These are phyloP conservation scores for Metopia argyrocephala DNA, from an alignment of 2,888 invertebrate species.

Conservation along the genomic window DNA sequence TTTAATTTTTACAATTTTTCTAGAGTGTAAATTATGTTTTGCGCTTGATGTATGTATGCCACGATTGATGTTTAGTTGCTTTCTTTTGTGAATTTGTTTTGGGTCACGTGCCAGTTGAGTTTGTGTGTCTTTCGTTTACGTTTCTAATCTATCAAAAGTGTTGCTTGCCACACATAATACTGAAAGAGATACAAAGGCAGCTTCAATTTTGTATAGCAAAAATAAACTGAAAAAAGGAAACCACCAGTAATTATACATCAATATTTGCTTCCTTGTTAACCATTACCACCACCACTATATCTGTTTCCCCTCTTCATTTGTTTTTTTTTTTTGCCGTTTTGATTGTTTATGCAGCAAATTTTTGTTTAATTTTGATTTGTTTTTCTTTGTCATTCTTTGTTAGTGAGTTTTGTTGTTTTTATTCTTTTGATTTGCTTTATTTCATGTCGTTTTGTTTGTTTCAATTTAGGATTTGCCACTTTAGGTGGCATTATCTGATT, in stretches of 20 bases:
- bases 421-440: not conserved
- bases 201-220: not conserved
- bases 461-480: conserved; percentile 59
- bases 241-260: conserved; percentile 32
- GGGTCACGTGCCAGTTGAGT: conserved; percentile 68
- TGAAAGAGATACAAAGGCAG: not conserved
- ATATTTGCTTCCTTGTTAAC: conserved; percentile 43
- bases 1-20: conserved; percentile 6
- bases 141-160: conserved; percentile 75
- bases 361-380: conserved; percentile 63
- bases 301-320: conserved; percentile 24
- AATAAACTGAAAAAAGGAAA: conserved; percentile 29
- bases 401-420: not conserved
- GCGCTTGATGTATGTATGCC: conserved; percentile 8
- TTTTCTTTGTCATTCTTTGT: conserved; percentile 29
- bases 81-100: conserved; percentile 66
- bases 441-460: conserved; percentile 56
- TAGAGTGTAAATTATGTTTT: conserved; percentile 39
- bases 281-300: conserved; percentile 59
- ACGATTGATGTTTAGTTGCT: conserved; percentile 37
- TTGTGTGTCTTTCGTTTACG: conserved; percentile 72
- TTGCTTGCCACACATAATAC: conserved; percentile 34
- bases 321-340: conserved; percentile 44
- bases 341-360: conserved; percentile 61
- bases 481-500: conserved; percentile 56